phyloP scores from a whole-genome alignment of 2,113 vertebrate genomes.

The Aix galericulata region DNA sequence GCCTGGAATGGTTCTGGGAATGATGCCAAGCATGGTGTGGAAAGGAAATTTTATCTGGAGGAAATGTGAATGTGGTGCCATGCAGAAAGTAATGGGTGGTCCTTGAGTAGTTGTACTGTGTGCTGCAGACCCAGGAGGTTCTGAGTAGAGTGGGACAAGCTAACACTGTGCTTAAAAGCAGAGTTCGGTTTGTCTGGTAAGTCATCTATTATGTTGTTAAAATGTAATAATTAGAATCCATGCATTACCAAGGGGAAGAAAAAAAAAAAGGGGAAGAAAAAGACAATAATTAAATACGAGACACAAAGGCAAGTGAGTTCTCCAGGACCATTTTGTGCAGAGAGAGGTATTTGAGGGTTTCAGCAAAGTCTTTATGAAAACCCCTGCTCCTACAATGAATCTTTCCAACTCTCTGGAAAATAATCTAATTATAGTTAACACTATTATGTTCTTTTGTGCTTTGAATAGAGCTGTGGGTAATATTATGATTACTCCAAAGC shows the following conservation, averaged over 20 bases:
- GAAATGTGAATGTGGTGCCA: fast-evolving
- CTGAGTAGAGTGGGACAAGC: not conserved
- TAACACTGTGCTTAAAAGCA: not conserved
- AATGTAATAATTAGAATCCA: not conserved
- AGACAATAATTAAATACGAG: constrained; percentile 15
- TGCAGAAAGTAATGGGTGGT: not conserved
- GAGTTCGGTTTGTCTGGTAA: not conserved
- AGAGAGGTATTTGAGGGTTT: constrained; percentile 15
- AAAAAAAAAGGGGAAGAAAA: not conserved
- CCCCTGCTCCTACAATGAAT: not conserved
- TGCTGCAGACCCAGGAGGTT: not conserved
- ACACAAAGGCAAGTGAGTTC: constrained; percentile 26
- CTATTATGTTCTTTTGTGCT: constrained; percentile 28
- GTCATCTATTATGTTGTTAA: not conserved
- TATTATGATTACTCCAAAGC: constrained; percentile 32
- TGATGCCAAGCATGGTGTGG: fast-evolving
- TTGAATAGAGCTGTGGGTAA: constrained; percentile 37
- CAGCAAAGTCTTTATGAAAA: constrained; percentile 15
- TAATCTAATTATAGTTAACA: constrained; percentile 55
- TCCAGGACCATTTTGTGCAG: not conserved
- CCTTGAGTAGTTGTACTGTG: not conserved
- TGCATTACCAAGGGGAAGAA: not conserved
- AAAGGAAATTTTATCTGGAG: not conserved
- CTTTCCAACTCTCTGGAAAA: constrained; percentile 34
- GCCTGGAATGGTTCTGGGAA: not conserved